Percentiles rank a stretch among this genome's conserved stretches.
phyloP scores from a whole-genome alignment of 2,888 invertebrate genomes.

The Pristionchus mayeri region DNA sequence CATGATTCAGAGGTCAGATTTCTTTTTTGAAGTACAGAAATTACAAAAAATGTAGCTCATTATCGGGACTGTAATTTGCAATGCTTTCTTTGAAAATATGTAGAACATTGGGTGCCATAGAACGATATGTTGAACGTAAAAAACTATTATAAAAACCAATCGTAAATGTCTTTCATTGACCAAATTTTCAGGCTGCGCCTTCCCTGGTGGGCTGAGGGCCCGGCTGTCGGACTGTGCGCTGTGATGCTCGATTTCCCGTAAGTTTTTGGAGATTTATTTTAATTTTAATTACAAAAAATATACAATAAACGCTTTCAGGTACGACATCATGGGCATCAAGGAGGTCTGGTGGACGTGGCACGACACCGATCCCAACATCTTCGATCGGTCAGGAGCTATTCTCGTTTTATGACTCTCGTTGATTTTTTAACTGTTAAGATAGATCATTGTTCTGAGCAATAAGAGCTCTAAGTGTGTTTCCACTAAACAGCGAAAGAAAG shows the following conservation, averaged over 20 bases:
- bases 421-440: neutral
- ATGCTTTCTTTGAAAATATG: too few species aligned
- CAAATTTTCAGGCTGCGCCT: slow-evolving; percentile 78
- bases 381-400: slow-evolving; percentile 56
- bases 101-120: too few species aligned
- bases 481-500: neutral
- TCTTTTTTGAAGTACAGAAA: neutral
- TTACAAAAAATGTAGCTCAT: neutral
- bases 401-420: too few species aligned
- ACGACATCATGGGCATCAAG: slow-evolving; percentile 86
- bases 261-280: neutral
- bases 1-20: slow-evolving; percentile 74
- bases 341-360: slow-evolving; percentile 88
- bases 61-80: too few species aligned
- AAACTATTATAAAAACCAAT: too few species aligned
- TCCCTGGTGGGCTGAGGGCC: slow-evolving; percentile 78
- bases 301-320: slow-evolving; percentile 23
- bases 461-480: neutral
- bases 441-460: neutral
- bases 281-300: too few species aligned
- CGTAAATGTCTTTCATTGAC: neutral
- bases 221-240: slow-evolving; percentile 82
- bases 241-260: slow-evolving; percentile 86
- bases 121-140: too few species aligned
- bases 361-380: slow-evolving; percentile 80